Evolutionary conservation across 2,113 vertebrate genomes (phyloP).

Genomic region (Esox niger): DNA sequence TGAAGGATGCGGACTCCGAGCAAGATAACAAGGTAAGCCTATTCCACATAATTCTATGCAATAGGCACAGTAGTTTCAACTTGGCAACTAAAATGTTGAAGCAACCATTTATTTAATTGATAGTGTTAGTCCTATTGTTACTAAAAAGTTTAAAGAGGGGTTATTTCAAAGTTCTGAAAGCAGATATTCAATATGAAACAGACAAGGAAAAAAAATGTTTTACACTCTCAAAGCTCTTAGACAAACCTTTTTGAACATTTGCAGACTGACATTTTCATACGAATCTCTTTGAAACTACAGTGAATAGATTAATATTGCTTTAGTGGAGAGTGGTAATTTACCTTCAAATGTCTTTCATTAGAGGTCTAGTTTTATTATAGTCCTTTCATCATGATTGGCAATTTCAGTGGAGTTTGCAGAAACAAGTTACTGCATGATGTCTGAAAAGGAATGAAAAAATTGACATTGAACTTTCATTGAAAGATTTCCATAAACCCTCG

Average conservation of each 20-base stretch:
- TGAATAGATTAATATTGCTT: no score
- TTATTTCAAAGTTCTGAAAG: not conserved
- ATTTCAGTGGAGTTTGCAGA: no score
- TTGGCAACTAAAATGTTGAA: conserved; percentile 36
- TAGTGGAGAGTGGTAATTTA: no score
- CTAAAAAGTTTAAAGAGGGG: not conserved
- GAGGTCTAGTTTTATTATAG: no score
- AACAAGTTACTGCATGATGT: not conserved
- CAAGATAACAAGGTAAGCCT: conserved; percentile 65
- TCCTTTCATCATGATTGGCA: no score
- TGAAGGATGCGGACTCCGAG: conserved; percentile 47
- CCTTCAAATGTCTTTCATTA: no score
- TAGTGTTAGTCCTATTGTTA: not conserved
- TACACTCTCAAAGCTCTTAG: no score
- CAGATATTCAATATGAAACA: no score
- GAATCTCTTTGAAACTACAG: no score
- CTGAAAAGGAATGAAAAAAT: not conserved
- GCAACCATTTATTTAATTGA: conserved; percentile 21
- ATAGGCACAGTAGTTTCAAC: conserved; percentile 55
- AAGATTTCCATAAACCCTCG: not conserved
- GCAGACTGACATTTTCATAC: no score
- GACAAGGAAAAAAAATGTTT: no score
- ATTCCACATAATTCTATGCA: conserved; percentile 53
- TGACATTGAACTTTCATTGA: not conserved
- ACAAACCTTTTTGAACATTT: no score